These are phyloP conservation scores for Clarias macrocephalus DNA, from an alignment of 2,113 vertebrate species.

Conservation along the genomic window DNA sequence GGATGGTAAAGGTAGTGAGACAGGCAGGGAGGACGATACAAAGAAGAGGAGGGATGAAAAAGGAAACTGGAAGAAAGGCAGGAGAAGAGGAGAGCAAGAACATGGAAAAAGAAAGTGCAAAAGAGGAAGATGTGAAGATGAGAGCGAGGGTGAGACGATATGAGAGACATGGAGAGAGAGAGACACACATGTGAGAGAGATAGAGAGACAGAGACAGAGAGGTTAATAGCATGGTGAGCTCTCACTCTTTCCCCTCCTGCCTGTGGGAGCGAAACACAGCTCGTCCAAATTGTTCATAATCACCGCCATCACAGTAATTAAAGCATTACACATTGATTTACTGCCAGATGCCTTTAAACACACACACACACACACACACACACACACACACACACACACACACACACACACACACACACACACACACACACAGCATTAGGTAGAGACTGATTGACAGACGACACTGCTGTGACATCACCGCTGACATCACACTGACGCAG, in stretches of 20 bases:
- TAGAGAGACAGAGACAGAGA: background rate
- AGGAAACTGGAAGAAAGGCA: background rate
- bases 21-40: background rate
- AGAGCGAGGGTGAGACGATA: background rate
- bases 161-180: background rate
- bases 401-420: slow-evolving; percentile 39
- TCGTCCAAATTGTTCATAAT: background rate
- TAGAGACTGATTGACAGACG: background rate
- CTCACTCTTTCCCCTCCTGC: background rate
- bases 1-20: background rate
- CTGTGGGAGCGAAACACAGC: background rate
- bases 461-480: background rate
- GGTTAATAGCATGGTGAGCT: background rate
- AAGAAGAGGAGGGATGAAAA: background rate
- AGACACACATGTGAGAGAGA: background rate
- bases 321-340: slow-evolving; percentile 12
- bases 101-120: background rate
- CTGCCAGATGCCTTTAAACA: background rate
- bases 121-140: background rate
- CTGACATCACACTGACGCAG: background rate
- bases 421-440: background rate
- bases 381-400: background rate
- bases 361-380: slow-evolving; percentile 21
- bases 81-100: background rate
- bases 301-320: slow-evolving; percentile 13